phyloP scores from a whole-genome alignment of 2,888 invertebrate genomes.

The Hirudinaria manillensis region DNA sequence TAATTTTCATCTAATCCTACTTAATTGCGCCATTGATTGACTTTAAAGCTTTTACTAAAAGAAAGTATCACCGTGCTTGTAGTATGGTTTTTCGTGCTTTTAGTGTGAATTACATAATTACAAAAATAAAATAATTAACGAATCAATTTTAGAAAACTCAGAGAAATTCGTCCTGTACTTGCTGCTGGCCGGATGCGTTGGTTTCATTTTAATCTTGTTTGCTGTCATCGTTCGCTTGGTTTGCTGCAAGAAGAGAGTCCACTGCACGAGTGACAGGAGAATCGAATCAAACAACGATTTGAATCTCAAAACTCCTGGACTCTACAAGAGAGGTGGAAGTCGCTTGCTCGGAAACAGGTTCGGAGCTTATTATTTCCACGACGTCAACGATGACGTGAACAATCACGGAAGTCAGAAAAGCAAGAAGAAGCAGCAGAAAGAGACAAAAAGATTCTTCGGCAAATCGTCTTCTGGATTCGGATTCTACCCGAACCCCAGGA shows the following conservation, averaged over 20 bases:
- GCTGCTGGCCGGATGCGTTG: slow-evolving; percentile 21
- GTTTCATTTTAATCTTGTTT: slow-evolving; percentile 30
- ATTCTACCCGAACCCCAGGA: not conserved
- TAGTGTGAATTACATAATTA: not conserved
- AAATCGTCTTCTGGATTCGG: slow-evolving; percentile 18
- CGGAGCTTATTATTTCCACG: slow-evolving; percentile 14
- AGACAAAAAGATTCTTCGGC: not conserved
- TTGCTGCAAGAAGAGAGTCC: not conserved
- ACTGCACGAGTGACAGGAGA: not conserved
- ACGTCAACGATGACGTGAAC: not conserved
- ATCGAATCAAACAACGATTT: not conserved
- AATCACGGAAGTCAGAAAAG: not conserved
- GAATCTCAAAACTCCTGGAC: not conserved
- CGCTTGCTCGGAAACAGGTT: slow-evolving; percentile 6
- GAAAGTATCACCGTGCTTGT: too few relatives aligned
- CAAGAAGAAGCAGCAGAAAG: not conserved
- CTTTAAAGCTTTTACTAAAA: too few relatives aligned
- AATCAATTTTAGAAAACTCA: slow-evolving; percentile 18
- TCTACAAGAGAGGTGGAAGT: slow-evolving; percentile 4
- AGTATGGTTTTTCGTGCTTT: too few relatives aligned
- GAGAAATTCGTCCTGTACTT: slow-evolving; percentile 31
- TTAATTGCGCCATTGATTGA: too few relatives aligned
- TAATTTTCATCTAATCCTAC: too few relatives aligned
- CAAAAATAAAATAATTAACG: not conserved
- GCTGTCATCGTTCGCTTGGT: slow-evolving; percentile 22